Conservation (phyloP, 2,797 vertebrate species). For the Crocodylus rhombifer region DNA sequence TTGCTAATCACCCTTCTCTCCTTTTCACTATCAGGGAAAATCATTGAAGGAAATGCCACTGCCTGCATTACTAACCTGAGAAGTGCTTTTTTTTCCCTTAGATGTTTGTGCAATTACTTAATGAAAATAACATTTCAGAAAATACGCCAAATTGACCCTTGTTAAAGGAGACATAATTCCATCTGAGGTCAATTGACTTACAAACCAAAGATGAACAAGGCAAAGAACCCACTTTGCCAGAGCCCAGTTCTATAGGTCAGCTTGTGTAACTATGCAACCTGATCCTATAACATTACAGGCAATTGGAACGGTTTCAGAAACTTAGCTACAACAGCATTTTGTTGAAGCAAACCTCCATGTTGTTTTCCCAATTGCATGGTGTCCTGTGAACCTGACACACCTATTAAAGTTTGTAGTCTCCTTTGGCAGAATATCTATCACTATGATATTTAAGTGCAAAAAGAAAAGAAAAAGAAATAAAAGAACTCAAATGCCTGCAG, state of each 20-base stretch:
- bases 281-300: constrained; percentile 22
- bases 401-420: not conserved
- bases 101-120: constrained; percentile 21
- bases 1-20: not conserved
- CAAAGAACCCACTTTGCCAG: not conserved
- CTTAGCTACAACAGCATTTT: not conserved
- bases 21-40: not conserved
- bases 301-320: not conserved
- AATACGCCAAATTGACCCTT: constrained; percentile 27
- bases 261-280: not conserved
- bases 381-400: not conserved
- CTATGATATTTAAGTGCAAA: not conserved
- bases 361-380: not conserved
- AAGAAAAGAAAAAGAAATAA: not conserved
- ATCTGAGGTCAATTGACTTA: constrained; percentile 19
- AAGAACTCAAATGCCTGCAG: not conserved
- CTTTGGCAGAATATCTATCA: not conserved
- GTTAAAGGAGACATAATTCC: constrained; percentile 36
- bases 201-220: not conserved
- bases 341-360: not conserved
- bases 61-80: not conserved
- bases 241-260: not conserved
- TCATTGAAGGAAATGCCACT: not conserved
- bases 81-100: not conserved
- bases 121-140: constrained; percentile 9